Evolutionary conservation across 2,113 vertebrate genomes (phyloP).

Genomic region (Corythaeola cristata): DNA sequence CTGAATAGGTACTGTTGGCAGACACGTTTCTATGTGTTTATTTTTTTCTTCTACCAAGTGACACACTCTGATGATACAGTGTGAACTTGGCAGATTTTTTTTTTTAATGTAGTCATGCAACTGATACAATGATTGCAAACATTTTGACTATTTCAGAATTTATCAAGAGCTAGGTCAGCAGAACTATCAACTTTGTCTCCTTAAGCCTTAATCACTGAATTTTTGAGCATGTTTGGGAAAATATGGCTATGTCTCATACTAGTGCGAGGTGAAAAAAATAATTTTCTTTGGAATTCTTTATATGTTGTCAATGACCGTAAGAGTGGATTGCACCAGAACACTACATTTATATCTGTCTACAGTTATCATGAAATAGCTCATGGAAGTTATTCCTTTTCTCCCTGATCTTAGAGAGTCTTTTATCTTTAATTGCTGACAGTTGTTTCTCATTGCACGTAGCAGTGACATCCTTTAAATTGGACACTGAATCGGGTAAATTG

Average conservation of each 20-base stretch:
- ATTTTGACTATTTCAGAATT: neutral
- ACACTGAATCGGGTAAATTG: neutral
- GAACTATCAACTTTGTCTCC: neutral
- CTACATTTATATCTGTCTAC: neutral
- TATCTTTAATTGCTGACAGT: neutral
- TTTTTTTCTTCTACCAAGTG: neutral
- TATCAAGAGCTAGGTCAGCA: neutral
- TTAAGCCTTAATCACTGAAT: neutral
- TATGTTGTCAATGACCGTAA: neutral
- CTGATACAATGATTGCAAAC: neutral
- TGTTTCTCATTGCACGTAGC: neutral
- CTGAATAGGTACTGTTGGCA: neutral
- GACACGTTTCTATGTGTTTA: neutral
- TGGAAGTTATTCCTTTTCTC: neutral
- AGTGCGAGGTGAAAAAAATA: neutral
- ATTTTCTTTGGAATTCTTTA: neutral
- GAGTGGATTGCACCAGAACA: neutral
- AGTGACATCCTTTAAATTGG: neutral
- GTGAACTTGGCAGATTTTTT: neutral
- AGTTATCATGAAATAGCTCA: neutral
- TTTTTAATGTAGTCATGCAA: neutral
- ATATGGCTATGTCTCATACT: fast-evolving
- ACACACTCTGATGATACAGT: neutral
- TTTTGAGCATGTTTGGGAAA: neutral
- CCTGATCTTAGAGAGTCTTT: neutral